These are phyloP conservation scores for Lasiurus borealis DNA, from an alignment of 2,113 vertebrate genomes.

Conservation along the genomic window DNA sequence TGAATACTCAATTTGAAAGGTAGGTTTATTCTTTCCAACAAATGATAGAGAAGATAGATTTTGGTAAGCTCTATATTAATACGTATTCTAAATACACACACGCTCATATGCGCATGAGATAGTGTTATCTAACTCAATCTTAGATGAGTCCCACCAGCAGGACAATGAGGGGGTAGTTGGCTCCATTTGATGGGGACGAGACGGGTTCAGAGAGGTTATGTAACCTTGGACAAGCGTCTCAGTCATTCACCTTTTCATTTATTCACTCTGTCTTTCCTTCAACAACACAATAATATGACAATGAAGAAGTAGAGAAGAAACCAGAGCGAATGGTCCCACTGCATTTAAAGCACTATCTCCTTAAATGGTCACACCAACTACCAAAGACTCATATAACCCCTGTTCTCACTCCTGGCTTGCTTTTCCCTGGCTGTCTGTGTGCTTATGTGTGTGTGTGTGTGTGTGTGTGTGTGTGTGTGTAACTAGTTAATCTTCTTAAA, in stretches of 20 bases:
- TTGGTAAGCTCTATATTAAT: neutral
- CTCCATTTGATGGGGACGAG: neutral
- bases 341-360: neutral
- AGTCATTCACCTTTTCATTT: neutral
- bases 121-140: neutral
- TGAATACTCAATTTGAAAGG: neutral
- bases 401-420: neutral
- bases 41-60: neutral
- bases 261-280: neutral
- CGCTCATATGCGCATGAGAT: neutral
- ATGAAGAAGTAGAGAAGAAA: neutral
- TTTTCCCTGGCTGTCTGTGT: neutral
- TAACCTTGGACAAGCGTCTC: neutral
- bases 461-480: neutral
- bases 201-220: neutral
- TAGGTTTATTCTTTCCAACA: slow-evolving; percentile 5
- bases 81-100: neutral
- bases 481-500: neutral
- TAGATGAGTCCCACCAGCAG: neutral
- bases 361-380: neutral
- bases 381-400: neutral
- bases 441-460: too few relatives aligned
- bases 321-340: neutral
- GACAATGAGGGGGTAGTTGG: neutral
- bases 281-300: neutral